A percentile compares a stretch with the other conserved stretches of the same genome.
Evolutionary conservation across 2,888 invertebrate species (phyloP).

Genomic region (Ophion costatus): DNA sequence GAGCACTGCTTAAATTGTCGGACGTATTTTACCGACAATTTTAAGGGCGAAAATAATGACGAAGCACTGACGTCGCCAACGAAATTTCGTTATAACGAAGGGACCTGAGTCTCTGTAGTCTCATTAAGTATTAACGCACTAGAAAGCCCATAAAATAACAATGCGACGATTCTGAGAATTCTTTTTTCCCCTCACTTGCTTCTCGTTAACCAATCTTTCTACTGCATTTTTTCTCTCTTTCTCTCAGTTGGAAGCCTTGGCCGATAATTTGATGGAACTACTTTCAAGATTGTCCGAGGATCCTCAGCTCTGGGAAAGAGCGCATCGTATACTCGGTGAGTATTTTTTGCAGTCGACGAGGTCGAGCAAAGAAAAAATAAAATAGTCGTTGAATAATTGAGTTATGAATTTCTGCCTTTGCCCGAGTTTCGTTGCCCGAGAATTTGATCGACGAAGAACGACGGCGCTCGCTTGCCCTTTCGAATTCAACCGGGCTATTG

Average conservation of each 20-base stretch:
- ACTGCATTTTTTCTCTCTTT: conserved; percentile 23
- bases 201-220: not conserved
- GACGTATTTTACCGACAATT: not conserved
- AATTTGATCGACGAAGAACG: not conserved
- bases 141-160: conserved; percentile 1
- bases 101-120: not conserved
- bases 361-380: conserved; percentile 27
- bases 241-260: conserved; percentile 70
- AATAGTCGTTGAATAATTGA: conserved; percentile 6
- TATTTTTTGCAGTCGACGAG: conserved; percentile 57
- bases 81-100: conserved; percentile 12
- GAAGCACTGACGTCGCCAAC: not conserved
- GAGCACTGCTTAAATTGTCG: not conserved
- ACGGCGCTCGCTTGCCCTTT: conserved; percentile 28
- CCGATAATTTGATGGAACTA: conserved; percentile 77
- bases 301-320: conserved; percentile 75
- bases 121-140: conserved; percentile 37
- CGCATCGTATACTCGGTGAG: conserved; percentile 79
- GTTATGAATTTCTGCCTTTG: conserved; percentile 50
- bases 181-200: not conserved
- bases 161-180: not conserved
- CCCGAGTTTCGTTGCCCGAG: not conserved
- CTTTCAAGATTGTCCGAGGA: conserved; percentile 77
- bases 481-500: conserved; percentile 41
- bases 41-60: conserved; percentile 3